phyloP scores from a whole-genome alignment of 1,140 invertebrate species.

The Trichoplusia ni region DNA sequence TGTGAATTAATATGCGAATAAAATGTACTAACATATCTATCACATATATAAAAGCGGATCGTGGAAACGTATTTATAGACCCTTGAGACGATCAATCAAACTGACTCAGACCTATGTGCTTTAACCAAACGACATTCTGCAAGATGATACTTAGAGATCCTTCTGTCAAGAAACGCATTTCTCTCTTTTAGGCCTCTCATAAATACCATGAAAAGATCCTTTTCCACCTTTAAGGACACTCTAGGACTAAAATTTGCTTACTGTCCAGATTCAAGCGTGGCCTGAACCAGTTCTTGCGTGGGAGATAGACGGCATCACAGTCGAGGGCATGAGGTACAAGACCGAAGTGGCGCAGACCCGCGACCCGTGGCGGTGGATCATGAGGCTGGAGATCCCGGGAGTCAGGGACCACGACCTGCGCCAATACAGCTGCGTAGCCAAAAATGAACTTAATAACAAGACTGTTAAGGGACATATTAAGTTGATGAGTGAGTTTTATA shows the following conservation, averaged over 20 bases:
- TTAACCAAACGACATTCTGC: no score
- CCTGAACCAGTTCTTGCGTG: conserved; percentile 93
- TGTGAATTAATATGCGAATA: not conserved
- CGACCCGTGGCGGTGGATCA: conserved; percentile 81
- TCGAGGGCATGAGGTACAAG: conserved; percentile 87
- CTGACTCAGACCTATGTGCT: no score
- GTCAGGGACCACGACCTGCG: conserved; percentile 86
- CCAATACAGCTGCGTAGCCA: conserved; percentile 91
- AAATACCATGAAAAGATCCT: no score
- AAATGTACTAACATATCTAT: no score
- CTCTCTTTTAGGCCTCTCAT: no score
- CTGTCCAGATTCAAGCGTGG: conserved; percentile 90
- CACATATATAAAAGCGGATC: no score
- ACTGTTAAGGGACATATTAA: conserved; percentile 89
- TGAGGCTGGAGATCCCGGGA: conserved; percentile 89
- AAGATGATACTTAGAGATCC: no score
- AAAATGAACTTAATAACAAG: conserved; percentile 87
- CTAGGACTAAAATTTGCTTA: no score
- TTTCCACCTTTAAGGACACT: no score
- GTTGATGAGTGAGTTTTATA: conserved; percentile 84
- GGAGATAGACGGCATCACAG: conserved; percentile 90
- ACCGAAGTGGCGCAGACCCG: conserved; percentile 83
- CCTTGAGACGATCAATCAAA: no score
- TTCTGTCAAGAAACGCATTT: no score
- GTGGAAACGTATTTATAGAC: no score